phyloP scores from a whole-genome alignment of 2,113 vertebrate genomes.

The Pachypanchax playfairii region DNA sequence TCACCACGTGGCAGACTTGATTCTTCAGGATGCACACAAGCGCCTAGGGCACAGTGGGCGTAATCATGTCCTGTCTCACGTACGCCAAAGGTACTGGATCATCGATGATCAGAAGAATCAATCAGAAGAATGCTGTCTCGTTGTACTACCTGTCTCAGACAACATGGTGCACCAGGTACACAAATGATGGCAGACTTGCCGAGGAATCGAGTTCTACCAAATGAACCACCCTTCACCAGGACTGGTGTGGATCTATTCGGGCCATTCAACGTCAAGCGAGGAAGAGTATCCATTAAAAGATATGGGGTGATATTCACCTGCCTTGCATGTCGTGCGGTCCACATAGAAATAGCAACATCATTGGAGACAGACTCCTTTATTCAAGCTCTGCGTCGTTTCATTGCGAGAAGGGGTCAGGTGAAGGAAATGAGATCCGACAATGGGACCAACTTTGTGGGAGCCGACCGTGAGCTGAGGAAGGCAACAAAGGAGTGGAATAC shows the following conservation, averaged over 20 bases:
- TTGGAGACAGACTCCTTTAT: slow-evolving; percentile 4
- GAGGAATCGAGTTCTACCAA: not conserved
- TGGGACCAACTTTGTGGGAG: not conserved
- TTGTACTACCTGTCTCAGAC: not conserved
- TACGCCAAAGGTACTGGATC: not conserved
- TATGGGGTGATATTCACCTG: not conserved
- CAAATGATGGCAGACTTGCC: not conserved
- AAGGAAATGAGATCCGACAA: not conserved
- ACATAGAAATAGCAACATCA: not conserved
- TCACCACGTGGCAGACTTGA: too few species aligned
- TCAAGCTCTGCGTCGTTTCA: not conserved
- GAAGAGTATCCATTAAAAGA: not conserved
- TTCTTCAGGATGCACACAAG: too few species aligned
- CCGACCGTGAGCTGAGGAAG: not conserved
- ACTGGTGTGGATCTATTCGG: not conserved
- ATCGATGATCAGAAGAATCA: not conserved
- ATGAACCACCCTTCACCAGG: slow-evolving; percentile 1
- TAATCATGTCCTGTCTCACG: too few species aligned
- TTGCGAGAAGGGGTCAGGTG: not conserved
- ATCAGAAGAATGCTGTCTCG: not conserved
- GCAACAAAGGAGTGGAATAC: not conserved
- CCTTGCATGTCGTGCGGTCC: not conserved
- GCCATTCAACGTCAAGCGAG: not conserved
- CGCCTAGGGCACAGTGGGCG: too few species aligned
- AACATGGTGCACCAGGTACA: not conserved